These are phyloP conservation scores for Rhopalosiphum nymphaeae DNA, from an alignment of 2,888 invertebrate species.

Conservation along the genomic window DNA sequence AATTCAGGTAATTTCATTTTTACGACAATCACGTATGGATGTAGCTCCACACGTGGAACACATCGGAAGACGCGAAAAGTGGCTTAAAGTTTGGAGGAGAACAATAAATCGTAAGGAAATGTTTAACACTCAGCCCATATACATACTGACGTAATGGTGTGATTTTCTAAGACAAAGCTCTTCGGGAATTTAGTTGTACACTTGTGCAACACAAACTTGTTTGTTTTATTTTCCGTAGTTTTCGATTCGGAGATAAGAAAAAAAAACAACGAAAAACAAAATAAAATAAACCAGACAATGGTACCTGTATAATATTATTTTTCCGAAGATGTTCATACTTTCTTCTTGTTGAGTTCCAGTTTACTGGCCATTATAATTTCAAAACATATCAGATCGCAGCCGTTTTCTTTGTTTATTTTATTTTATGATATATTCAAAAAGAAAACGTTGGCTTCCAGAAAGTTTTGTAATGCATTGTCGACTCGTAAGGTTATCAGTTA, in stretches of 20 bases:
- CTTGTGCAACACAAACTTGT: conserved; percentile 33
- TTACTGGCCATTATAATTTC: not conserved
- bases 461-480: not conserved
- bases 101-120: conserved; percentile 54
- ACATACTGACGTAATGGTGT: conserved; percentile 50
- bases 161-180: conserved; percentile 45
- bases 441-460: not conserved
- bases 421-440: conserved; percentile 6
- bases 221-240: conserved; percentile 41
- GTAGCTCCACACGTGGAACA: not conserved
- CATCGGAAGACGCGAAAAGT: not conserved
- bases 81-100: conserved; percentile 41
- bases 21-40: conserved; percentile 30
- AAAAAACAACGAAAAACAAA: not conserved
- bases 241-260: conserved; percentile 22
- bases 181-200: conserved; percentile 39
- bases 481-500: not conserved
- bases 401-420: not conserved
- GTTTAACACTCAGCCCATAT: conserved; percentile 39
- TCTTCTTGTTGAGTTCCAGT: not conserved
- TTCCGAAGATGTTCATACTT: not conserved
- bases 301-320: not conserved
- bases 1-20: conserved; percentile 50
- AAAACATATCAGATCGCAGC: not conserved
- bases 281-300: conserved; percentile 12